These are phyloP conservation scores for Pseudolaguvia tuberculata DNA, from an alignment of 2,113 vertebrate genomes.

Conservation along the genomic window DNA sequence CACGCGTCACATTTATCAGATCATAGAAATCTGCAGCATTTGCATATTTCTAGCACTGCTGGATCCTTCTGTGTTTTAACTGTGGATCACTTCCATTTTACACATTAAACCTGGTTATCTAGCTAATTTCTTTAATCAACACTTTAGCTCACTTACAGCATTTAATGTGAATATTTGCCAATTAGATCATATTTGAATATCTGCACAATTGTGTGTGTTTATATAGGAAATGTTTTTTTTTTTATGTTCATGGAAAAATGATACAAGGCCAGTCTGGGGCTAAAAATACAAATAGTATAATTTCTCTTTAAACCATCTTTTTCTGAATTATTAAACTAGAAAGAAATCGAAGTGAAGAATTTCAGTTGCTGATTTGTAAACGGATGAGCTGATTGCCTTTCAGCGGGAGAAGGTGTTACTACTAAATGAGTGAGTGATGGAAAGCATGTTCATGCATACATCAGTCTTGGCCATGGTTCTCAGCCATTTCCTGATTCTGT, in stretches of 20 bases:
- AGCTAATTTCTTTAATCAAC: too few species aligned
- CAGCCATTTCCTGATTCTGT: neutral
- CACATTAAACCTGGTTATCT: neutral
- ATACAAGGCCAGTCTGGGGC: too few species aligned
- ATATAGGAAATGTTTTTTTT: too few species aligned
- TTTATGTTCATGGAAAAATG: too few species aligned
- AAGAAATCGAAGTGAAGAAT: neutral
- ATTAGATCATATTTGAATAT: too few species aligned
- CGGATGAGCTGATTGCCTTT: neutral
- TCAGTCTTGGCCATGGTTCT: neutral
- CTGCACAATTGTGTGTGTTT: too few species aligned
- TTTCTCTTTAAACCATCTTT: too few species aligned
- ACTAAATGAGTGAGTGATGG: neutral
- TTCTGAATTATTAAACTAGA: neutral
- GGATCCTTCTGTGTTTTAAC: constrained; percentile 26
- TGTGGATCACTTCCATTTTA: neutral
- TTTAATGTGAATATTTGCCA: too few species aligned
- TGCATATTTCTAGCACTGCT: constrained; percentile 36
- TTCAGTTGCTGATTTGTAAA: neutral
- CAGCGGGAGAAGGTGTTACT: neutral
- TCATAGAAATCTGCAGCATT: constrained; percentile 38
- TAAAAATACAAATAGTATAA: too few species aligned
- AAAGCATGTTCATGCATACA: constrained; percentile 9
- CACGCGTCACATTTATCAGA: neutral
- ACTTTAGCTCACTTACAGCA: too few species aligned